Evolutionary conservation across 2,113 vertebrate species (phyloP).

Genomic region (Grallaria varia): DNA sequence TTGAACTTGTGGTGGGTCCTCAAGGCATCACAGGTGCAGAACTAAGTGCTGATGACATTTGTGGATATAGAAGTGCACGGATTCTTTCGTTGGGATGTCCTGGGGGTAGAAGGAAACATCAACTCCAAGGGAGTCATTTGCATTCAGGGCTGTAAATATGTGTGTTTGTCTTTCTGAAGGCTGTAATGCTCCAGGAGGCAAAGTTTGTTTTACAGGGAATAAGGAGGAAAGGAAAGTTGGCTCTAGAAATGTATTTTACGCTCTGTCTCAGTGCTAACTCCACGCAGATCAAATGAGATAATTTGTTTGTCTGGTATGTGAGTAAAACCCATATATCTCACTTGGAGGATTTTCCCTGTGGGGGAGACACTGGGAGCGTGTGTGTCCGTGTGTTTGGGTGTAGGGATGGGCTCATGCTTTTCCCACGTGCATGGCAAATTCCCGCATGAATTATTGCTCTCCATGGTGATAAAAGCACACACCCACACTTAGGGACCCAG

Average conservation of each 20-base stretch:
- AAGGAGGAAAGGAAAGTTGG: background rate
- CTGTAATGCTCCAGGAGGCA: background rate
- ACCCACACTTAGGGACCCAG: background rate
- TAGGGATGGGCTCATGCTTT: background rate
- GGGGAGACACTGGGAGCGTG: background rate
- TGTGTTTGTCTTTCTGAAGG: background rate
- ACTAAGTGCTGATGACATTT: constrained; percentile 53
- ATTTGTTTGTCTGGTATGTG: background rate
- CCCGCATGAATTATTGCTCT: background rate
- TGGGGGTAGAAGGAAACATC: constrained; percentile 17
- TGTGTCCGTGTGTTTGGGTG: background rate
- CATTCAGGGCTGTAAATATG: constrained; percentile 9
- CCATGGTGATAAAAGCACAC: background rate
- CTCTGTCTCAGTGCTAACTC: background rate
- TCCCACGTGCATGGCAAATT: background rate
- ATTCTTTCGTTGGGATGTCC: constrained; percentile 8
- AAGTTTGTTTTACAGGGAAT: background rate
- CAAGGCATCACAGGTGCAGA: constrained; percentile 57
- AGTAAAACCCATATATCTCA: background rate
- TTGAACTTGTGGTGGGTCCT: background rate
- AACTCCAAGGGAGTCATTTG: constrained; percentile 20
- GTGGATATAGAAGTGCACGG: constrained; percentile 36
- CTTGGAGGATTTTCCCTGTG: background rate
- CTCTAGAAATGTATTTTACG: background rate
- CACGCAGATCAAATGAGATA: background rate